Evolutionary conservation across 2,797 vertebrate genomes (phyloP), one percentile per base, ranked within the genome.

Genomic region (Dendrocincla fuliginosa): DNA sequence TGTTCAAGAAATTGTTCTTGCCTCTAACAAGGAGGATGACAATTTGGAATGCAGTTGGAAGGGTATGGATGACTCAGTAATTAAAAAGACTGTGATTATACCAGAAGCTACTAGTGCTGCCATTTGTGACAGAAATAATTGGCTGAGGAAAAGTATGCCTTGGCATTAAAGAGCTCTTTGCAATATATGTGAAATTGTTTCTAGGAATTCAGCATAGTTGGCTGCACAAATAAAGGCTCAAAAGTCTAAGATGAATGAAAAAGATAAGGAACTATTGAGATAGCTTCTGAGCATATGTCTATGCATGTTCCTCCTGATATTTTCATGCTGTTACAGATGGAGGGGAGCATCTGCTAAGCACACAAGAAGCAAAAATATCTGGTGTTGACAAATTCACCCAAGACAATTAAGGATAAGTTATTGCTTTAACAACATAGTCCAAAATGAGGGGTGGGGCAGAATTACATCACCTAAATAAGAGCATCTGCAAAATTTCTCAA

Each of bases 341-440:
- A 80, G 75, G 32, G 19, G n/a, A 95, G 41, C 78, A 92, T 93
- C 84, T 96, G 88, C 77, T 71, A 80, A 89, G 56, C 56, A 77
- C 71, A 90, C 22, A 91, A 81, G 90, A 90, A 82, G 46, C 46
- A 74, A 76, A 81, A 92, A 37, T 67, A 18, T 39, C 46, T 89
- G 19, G 75, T 77, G 93, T 53, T 97, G 94, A 95, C 89, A 96
- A 91, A 75, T 73, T 96, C 87, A 95, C 57, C 82, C 84, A 91
- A 87, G 86, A 87, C 67, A 89, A 95, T 95, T 93, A 95, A 63
- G 59, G 32, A 32, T 89, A 89, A 95, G 4, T 94, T 96, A 90
- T 89, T 93, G 44, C 86, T 92, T 68, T 64, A 93, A 80, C 83
- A 83, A 76, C 75, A 73, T 17, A 89, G 47, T 24, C 63, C 52